Evolutionary conservation across 2,888 invertebrate species (phyloP).

Genomic region (Danaus chrysippus): DNA sequence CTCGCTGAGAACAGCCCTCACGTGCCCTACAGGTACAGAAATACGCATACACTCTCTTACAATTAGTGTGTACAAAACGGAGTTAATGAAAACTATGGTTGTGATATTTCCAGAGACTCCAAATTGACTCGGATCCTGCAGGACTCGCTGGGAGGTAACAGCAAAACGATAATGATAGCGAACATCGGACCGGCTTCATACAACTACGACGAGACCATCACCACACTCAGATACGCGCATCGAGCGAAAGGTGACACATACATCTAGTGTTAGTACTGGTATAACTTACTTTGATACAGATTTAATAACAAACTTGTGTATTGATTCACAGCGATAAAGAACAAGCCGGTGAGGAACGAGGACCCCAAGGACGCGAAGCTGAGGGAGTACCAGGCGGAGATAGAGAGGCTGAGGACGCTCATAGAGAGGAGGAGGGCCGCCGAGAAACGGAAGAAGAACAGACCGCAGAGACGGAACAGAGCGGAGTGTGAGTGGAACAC

Average conservation of each 20-base stretch:
- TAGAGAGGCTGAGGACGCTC: slow-evolving; percentile 83
- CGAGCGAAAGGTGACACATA: slow-evolving; percentile 88
- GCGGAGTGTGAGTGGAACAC: too few relatives aligned
- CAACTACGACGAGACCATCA: slow-evolving; percentile 98
- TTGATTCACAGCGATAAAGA: slow-evolving; percentile 89
- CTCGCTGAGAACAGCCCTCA: slow-evolving; percentile 96
- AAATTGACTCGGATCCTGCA: slow-evolving; percentile 97
- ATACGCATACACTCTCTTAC: not conserved
- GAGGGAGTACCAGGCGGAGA: slow-evolving; percentile 97
- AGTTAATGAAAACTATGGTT: not conserved
- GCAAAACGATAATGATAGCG: slow-evolving; percentile 99
- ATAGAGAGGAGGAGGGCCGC: slow-evolving; percentile 60
- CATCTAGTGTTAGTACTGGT: not conserved
- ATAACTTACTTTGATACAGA: not conserved
- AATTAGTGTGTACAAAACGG: not conserved
- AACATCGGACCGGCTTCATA: slow-evolving; percentile 98
- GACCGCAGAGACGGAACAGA: slow-evolving; percentile 10
- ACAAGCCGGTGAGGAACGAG: slow-evolving; percentile 98
- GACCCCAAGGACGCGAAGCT: slow-evolving; percentile 99
- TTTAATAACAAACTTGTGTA: not conserved
- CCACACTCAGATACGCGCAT: slow-evolving; percentile 97
- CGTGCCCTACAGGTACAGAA: slow-evolving; percentile 88
- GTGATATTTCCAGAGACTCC: slow-evolving; percentile 84
- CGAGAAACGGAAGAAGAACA: slow-evolving; percentile 38
- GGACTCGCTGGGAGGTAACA: slow-evolving; percentile 99